Evolutionary conservation across 2,113 vertebrate genomes (phyloP).

Genomic region (Nothoprocta pentlandii): DNA sequence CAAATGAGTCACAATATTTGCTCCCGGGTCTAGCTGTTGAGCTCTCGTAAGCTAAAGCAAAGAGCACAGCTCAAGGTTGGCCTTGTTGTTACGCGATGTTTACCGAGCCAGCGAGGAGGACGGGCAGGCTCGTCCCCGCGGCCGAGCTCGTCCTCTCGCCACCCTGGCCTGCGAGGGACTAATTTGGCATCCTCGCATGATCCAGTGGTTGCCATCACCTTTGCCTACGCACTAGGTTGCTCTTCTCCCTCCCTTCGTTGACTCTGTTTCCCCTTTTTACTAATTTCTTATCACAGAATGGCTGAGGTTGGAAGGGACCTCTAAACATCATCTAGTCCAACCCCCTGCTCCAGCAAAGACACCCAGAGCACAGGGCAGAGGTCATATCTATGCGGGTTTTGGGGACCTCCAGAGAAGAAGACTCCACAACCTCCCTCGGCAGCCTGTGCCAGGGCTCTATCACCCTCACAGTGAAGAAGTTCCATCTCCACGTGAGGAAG

Average conservation of each 20-base stretch:
- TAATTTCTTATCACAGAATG: no score
- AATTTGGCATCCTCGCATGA: no score
- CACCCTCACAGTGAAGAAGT: no score
- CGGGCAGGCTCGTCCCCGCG: not conserved
- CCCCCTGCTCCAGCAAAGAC: no score
- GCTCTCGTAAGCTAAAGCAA: not conserved
- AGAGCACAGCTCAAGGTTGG: not conserved
- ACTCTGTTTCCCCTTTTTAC: not conserved
- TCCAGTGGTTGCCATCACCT: not conserved
- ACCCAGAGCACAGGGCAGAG: no score
- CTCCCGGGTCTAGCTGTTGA: not conserved
- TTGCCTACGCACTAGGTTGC: not conserved
- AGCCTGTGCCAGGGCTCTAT: no score
- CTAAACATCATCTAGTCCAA: no score
- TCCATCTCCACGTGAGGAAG: no score
- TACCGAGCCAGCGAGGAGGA: not conserved
- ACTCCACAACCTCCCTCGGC: no score
- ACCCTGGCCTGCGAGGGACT: not conserved
- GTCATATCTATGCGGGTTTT: no score
- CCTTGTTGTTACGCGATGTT: not conserved
- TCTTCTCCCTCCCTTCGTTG: not conserved
- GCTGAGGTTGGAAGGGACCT: no score
- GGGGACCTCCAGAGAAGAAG: no score
- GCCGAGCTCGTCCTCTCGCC: not conserved
- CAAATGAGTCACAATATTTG: not conserved